Conservation (phyloP, 2,113 vertebrate species). For the Stercorarius parasiticus region DNA sequence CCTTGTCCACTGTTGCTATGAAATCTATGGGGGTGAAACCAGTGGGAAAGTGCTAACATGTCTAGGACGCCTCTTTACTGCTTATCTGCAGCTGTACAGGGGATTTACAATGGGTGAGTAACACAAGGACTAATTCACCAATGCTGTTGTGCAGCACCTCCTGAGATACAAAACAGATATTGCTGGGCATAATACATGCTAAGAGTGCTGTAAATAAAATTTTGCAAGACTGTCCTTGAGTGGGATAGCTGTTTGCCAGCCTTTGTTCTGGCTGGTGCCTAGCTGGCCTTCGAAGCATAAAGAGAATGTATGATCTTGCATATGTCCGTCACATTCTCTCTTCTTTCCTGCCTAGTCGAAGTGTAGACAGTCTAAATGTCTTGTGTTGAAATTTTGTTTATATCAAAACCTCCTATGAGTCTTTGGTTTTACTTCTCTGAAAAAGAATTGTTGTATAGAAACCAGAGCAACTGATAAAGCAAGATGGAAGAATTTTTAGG, state of each 20-base stretch:
- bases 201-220: not conserved
- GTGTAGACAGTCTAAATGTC: not conserved
- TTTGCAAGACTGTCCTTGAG: not conserved
- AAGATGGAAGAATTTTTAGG: not conserved
- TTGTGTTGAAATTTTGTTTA: not conserved
- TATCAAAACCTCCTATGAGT: not conserved
- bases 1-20: conserved; percentile 95
- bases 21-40: conserved; percentile 91
- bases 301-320: not conserved
- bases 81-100: conserved; percentile 92
- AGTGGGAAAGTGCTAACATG: conserved; percentile 92
- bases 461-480: not conserved
- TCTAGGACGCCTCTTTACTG: conserved; percentile 93
- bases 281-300: not conserved
- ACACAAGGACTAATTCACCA: not conserved
- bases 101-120: conserved; percentile 93
- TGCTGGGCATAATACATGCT: not conserved
- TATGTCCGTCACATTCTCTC: not conserved
- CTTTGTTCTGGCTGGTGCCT: not conserved
- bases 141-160: not conserved
- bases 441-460: not conserved
- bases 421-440: not conserved
- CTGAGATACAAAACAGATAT: not conserved
- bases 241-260: not conserved
- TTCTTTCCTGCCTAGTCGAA: not conserved